Conservation (phyloP, 2,888 invertebrate genomes). For the Barypeithes pellucidus region DNA sequence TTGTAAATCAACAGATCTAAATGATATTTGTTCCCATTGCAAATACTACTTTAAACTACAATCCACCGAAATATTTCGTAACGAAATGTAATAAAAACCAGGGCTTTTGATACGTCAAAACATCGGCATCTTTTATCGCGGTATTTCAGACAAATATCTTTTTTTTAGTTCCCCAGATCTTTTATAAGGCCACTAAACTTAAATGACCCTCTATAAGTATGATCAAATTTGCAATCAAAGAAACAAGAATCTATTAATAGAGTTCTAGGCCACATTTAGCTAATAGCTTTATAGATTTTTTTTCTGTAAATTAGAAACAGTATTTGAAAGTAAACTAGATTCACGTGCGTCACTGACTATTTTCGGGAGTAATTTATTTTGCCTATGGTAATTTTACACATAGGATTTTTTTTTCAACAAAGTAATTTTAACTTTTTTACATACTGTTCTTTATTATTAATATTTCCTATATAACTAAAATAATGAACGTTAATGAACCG, state of each 20-base stretch:
- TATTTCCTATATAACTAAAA: slow-evolving; percentile 1
- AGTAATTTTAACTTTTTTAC: background rate
- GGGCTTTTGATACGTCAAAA: too few species aligned
- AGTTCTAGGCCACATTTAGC: slow-evolving; percentile 4
- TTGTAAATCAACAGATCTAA: too few species aligned
- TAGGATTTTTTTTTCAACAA: background rate
- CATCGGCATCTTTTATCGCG: too few species aligned
- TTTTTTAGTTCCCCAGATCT: too few species aligned
- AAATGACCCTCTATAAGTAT: too few species aligned
- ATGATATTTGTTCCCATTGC: too few species aligned
- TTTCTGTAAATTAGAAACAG: background rate
- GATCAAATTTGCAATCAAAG: background rate
- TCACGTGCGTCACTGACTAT: slow-evolving; percentile 8
- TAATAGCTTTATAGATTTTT: background rate
- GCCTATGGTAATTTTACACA: background rate
- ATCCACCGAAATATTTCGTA: too few species aligned
- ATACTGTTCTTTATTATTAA: background rate
- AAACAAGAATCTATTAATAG: background rate
- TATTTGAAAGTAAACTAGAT: background rate
- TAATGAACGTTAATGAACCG: slow-evolving; percentile 13
- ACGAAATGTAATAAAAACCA: too few species aligned
- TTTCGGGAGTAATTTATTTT: background rate
- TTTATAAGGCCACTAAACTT: too few species aligned
- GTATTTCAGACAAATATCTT: too few species aligned
- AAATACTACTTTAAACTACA: too few species aligned